phyloP scores from a whole-genome alignment of 2,888 invertebrate species.

The Oscheius sp. region DNA sequence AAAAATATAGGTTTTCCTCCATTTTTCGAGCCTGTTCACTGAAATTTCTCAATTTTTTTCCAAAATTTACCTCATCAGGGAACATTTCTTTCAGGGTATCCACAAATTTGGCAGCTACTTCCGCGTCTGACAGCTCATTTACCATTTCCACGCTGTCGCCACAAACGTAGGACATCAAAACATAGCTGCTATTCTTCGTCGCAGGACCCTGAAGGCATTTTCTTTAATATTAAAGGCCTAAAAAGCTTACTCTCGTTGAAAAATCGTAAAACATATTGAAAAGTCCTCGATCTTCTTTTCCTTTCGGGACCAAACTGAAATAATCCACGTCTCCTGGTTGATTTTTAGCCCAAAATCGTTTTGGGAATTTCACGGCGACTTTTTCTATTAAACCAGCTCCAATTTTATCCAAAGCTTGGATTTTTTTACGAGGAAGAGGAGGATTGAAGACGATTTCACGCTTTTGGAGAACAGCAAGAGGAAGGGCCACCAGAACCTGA shows the following conservation, averaged over 20 bases:
- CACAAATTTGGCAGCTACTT: slow-evolving; percentile 74
- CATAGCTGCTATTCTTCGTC: slow-evolving; percentile 45
- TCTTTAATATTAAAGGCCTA: not conserved
- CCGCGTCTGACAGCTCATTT: slow-evolving; percentile 72
- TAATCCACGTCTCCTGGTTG: slow-evolving; percentile 40
- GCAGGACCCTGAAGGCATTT: slow-evolving; percentile 31
- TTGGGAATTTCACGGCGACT: slow-evolving; percentile 74
- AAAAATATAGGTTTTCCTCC: too few relatives aligned
- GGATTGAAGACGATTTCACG: slow-evolving; percentile 74
- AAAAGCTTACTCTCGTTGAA: slow-evolving; percentile 64
- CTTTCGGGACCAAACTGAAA: slow-evolving; percentile 75
- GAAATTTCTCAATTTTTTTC: too few relatives aligned
- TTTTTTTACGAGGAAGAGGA: slow-evolving; percentile 74
- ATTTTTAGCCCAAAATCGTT: slow-evolving; percentile 74
- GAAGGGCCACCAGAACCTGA: slow-evolving; percentile 75
- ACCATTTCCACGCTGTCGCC: slow-evolving; percentile 74
- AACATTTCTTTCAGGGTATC: slow-evolving; percentile 74
- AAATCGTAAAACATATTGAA: slow-evolving; percentile 76
- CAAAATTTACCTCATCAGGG: slow-evolving; percentile 74
- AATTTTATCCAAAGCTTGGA: slow-evolving; percentile 73
- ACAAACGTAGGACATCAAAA: slow-evolving; percentile 75
- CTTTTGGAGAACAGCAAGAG: slow-evolving; percentile 74
- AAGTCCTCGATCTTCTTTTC: slow-evolving; percentile 71
- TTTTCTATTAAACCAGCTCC: slow-evolving; percentile 76
- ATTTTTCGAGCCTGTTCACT: too few relatives aligned